phyloP scores from a whole-genome alignment of 1,140 invertebrate genomes.

The Tetragonula clypearis region DNA sequence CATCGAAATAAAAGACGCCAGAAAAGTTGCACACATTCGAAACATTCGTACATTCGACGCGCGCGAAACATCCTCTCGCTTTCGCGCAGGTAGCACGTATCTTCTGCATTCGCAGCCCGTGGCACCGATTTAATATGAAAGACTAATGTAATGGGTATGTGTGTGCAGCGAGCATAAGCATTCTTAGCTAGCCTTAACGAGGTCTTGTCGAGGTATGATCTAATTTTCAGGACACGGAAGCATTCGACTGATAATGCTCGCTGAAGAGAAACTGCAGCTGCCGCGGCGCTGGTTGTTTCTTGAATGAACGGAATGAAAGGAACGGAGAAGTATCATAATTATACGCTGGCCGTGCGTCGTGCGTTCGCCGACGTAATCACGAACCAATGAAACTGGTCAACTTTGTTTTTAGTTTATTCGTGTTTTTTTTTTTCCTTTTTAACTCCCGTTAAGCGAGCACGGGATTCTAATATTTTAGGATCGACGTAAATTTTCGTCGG shows the following conservation, averaged over 20 bases:
- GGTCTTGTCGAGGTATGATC: conserved; percentile 60
- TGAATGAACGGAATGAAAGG: background rate
- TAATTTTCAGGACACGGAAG: conserved; percentile 57
- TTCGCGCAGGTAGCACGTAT: background rate
- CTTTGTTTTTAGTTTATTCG: no score
- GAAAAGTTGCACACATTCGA: conserved; percentile 13
- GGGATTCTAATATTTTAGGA: no score
- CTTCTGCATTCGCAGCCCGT: conserved; percentile 4
- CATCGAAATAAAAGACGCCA: background rate
- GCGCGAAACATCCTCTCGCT: background rate
- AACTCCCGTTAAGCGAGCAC: no score
- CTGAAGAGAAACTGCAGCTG: conserved; percentile 4
- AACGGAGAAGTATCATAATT: background rate
- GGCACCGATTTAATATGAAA: conserved; percentile 42
- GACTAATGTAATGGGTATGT: conserved; percentile 20
- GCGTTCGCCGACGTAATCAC: no score
- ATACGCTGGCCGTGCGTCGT: no score
- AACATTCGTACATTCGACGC: background rate
- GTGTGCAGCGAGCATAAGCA: conserved; percentile 6
- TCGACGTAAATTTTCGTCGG: no score
- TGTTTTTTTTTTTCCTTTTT: no score
- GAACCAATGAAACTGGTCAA: no score
- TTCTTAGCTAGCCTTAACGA: conserved; percentile 46
- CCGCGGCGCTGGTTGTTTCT: background rate
- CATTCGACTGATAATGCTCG: conserved; percentile 44